Base-by-base conservation (phyloP, 2,113 vertebrate species). In the Abramis brama region DNA sequence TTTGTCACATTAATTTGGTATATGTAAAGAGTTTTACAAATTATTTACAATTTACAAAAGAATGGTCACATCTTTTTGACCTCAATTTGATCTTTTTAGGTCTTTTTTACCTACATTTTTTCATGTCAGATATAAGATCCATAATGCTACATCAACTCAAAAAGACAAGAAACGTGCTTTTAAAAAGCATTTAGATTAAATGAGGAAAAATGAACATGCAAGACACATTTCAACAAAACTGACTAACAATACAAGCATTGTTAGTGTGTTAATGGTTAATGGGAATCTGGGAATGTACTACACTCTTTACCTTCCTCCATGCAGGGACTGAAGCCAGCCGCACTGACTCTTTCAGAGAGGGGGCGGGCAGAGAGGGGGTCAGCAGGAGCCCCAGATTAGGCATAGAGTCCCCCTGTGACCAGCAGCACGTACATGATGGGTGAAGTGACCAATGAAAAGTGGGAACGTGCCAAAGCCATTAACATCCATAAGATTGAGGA, bases 291-390 rank as follows among this genome's bases (percentile, higher is more conserved):
- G 70, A 27, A 5, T n/a, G 3, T 66, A 27, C 77, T 82, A 47
- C 74, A 82, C 86, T 86, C 75, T 91, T 99, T 99, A 99, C 98
- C 98, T 99, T 97, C 96, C 97, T 98, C 97, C 97, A 99, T 74
- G 95, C 97, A 30, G 97, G 97, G 36, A 93, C 91, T 85, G 95
- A 94, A 79, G 94, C 94, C 93, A 95, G 92, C 66, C 87, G 93
- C 83, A 94, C 92, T 89, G 96, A 95, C 93, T 97, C 95, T 88
- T 93, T 95, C 85, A 90, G 89, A 88, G 92, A 93, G 91, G 92
- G 91, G 91, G 91, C 91, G n/a, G 94, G 91, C 17, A 92, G 95
- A 70, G 92, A 88, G 21, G 92, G 94, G 93, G 93, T 90, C 91
- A 95, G 94, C 93, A 96, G 90, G 91, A 91, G 90, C 47, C 96